phyloP scores from a whole-genome alignment of 1,140 invertebrate species.

The Condylostylus longicornis region DNA sequence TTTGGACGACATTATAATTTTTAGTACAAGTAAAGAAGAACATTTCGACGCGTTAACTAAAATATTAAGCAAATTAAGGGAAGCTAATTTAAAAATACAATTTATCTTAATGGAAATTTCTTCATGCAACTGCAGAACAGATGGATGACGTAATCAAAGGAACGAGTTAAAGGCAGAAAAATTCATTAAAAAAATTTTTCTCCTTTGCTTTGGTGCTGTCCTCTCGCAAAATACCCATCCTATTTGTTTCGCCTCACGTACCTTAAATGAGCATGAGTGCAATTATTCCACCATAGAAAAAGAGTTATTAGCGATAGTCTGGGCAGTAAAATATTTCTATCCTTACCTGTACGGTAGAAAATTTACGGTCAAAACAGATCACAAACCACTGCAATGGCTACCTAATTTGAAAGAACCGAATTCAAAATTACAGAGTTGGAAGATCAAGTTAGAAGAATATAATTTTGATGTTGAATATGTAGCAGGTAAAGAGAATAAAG shows the following conservation, averaged over 20 bases:
- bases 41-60: conserved; percentile 14
- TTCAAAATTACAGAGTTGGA: conserved; percentile 18
- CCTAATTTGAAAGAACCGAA: conserved; percentile 30
- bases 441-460: conserved; percentile 23
- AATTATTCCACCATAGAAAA: conserved; percentile 22
- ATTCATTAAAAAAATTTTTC: no score
- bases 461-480: conserved; percentile 23
- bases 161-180: no score
- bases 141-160: no score
- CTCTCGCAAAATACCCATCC: conserved; percentile 12
- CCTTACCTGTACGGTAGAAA: conserved; percentile 33
- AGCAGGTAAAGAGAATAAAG: conserved; percentile 18
- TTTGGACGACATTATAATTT: conserved; percentile 14
- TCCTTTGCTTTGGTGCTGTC: conserved; percentile 12
- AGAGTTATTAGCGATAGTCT: conserved; percentile 23
- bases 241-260: conserved; percentile 12
- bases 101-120: conserved; percentile 20
- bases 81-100: conserved; percentile 18
- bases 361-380: conserved; percentile 37
- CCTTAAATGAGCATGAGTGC: conserved; percentile 16
- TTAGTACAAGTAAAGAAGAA: conserved; percentile 9
- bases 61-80: conserved; percentile 12
- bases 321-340: conserved; percentile 32
- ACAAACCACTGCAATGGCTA: conserved; percentile 35
- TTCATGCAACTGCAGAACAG: conserved; percentile 12